These are phyloP conservation scores for Cyclophora punctaria DNA, from an alignment of 2,888 invertebrate genomes.

Conservation along the genomic window DNA sequence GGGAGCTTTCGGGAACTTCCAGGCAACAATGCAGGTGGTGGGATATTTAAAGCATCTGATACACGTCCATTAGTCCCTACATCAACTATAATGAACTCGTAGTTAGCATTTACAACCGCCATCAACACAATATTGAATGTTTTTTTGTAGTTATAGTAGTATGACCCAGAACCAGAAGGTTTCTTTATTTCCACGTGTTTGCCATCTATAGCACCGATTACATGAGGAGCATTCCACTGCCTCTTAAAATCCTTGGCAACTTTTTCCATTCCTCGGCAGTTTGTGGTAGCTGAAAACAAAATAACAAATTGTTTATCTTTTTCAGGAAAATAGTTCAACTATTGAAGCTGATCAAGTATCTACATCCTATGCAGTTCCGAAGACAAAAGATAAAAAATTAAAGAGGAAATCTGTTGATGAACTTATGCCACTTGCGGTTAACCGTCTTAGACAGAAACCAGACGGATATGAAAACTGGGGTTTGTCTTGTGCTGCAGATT, in stretches of 20 bases:
- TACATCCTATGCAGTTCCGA: too few species aligned
- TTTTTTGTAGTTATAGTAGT: constrained; percentile 17
- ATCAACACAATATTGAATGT: constrained; percentile 12
- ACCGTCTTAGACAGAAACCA: too few species aligned
- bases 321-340: not conserved
- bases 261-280: constrained; percentile 10
- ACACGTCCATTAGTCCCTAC: constrained; percentile 10
- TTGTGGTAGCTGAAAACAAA: not conserved
- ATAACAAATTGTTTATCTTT: not conserved
- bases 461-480: too few species aligned
- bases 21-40: not conserved
- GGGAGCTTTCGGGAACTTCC: not conserved
- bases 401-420: too few species aligned
- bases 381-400: too few species aligned
- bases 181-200: constrained; percentile 2
- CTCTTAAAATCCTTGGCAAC: not conserved
- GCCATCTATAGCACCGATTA: too few species aligned
- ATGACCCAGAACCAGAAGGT: constrained; percentile 9
- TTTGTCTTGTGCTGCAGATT: too few species aligned
- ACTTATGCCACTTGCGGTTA: too few species aligned
- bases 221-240: too few species aligned
- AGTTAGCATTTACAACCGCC: constrained; percentile 4
- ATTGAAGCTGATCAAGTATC: not conserved
- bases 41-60: constrained; percentile 3
- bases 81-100: constrained; percentile 5